These are phyloP conservation scores for Marmota monax DNA, from an alignment of 2,113 vertebrate species.

Conservation along the genomic window DNA sequence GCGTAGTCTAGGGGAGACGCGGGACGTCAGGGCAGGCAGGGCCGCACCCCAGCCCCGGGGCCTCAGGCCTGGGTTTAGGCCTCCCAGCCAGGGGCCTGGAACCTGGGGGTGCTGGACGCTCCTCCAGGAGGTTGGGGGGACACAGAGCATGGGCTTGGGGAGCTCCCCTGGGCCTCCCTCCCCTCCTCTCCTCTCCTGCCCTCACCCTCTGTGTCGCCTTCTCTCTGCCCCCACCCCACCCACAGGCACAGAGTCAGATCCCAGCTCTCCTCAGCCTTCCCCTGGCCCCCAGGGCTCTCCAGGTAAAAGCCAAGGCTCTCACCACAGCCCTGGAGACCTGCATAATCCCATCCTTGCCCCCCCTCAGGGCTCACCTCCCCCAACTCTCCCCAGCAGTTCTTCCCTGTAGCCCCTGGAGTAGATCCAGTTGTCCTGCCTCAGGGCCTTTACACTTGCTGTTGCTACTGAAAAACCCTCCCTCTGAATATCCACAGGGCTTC, in stretches of 20 bases:
- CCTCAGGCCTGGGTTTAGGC: neutral
- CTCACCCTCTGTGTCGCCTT: no score
- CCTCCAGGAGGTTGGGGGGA: neutral
- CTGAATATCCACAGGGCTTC: neutral
- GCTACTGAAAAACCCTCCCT: neutral
- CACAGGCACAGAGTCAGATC: neutral
- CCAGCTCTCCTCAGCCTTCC: neutral
- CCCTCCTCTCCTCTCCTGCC: no score
- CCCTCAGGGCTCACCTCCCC: neutral
- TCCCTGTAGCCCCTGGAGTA: neutral
- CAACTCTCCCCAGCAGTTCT: no score
- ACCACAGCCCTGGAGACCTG: neutral
- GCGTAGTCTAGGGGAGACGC: constrained; percentile 90
- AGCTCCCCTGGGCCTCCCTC: neutral
- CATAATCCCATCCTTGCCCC: neutral
- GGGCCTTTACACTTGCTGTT: constrained; percentile 26
- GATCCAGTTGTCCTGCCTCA: neutral
- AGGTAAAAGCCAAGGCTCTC: neutral
- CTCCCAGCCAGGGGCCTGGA: neutral
- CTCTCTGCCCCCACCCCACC: neutral
- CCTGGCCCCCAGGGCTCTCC: neutral
- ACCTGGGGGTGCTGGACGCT: neutral
- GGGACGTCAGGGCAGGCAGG: neutral
- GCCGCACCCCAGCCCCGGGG: accelerated
- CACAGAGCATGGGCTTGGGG: neutral